Evolutionary conservation across 2,113 vertebrate genomes (phyloP), one percentile per base, ranked within the genome.

Genomic region (Hippoglossus stenolepis): DNA sequence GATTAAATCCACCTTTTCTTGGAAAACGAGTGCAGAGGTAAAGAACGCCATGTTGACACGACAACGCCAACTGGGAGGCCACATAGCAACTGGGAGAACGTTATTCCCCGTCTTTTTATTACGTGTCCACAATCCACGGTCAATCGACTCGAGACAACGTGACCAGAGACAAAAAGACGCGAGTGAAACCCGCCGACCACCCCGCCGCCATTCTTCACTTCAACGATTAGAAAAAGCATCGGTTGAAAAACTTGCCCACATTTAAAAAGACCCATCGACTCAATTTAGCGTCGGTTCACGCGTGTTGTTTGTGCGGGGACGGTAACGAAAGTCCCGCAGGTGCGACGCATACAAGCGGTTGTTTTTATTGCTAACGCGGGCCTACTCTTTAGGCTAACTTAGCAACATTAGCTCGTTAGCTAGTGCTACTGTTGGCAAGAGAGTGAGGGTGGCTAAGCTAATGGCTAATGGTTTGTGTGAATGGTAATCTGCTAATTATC

Each of bases 1-100:
- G 92, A 95, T 94, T 95, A 95, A 95, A 95, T 83, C 94, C 93
- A 93, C 90, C 92, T 93, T 94, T 93, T 95, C 94, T 31, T 95
- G 93, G 94, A 92, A 93, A 93, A 93, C 95, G 89, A 93, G 92
- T 93, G 91, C 93, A 93, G 93, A 94, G 94, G 94, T 95, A 95
- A 95, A 92, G 93, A 93, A 92, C 93, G 94, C 94, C 94, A 94
- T 94, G 89, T 94, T 94, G 93, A 94, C 91, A 92, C 90, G 92
- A 92, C 93, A 90, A 72, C 93, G 92, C 90, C 91, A 91, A 84
- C 93, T 93, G 93, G 93, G 92, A 95, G 91, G 89, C 90, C 93
- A 92, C 86, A 92, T 71, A 87, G 54, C 75, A 86, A 75, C 78
- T 73, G 88, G 91, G 74, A 93, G 49, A 85, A 85, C 75, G 71